These are phyloP conservation scores for Chelonus insularis DNA, from an alignment of 1,140 invertebrate genomes.

Conservation along the genomic window DNA sequence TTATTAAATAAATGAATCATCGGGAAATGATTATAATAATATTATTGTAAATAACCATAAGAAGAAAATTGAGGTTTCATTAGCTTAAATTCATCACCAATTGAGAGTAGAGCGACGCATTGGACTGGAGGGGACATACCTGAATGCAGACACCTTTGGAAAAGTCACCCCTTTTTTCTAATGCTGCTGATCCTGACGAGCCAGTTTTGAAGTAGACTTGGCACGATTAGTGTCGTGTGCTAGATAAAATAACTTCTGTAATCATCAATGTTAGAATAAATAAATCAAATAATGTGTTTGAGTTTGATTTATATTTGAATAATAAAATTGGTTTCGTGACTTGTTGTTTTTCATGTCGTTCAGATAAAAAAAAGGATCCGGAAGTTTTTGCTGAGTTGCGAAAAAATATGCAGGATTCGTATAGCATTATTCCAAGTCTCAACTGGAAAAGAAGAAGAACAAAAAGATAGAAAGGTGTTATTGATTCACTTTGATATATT, in stretches of 20 bases:
- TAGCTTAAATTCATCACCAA: too few species aligned
- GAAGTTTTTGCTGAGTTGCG: too few species aligned
- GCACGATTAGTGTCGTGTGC: conserved; percentile 52
- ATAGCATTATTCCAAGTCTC: not conserved
- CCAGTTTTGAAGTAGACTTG: conserved; percentile 55
- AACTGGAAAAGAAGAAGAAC: not conserved
- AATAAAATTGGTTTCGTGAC: too few species aligned
- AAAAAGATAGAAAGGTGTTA: conserved; percentile 43
- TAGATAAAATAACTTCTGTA: too few species aligned
- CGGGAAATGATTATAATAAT: too few species aligned
- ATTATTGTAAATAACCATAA: too few species aligned
- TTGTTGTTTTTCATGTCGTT: too few species aligned
- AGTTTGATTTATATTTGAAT: not conserved
- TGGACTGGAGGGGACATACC: conserved; percentile 5
- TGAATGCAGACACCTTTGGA: conserved; percentile 2
- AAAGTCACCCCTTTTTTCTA: conserved; percentile 49
- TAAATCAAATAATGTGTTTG: not conserved
- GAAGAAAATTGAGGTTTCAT: too few species aligned
- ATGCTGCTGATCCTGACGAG: conserved; percentile 26
- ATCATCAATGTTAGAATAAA: too few species aligned
- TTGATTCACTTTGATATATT: conserved; percentile 61
- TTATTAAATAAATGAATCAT: too few species aligned
- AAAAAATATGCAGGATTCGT: not conserved
- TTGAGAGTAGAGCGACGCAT: too few species aligned
- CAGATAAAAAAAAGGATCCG: too few species aligned